phyloP scores from a whole-genome alignment of 2,113 vertebrate species.

The Leptodactylus fuscus region DNA sequence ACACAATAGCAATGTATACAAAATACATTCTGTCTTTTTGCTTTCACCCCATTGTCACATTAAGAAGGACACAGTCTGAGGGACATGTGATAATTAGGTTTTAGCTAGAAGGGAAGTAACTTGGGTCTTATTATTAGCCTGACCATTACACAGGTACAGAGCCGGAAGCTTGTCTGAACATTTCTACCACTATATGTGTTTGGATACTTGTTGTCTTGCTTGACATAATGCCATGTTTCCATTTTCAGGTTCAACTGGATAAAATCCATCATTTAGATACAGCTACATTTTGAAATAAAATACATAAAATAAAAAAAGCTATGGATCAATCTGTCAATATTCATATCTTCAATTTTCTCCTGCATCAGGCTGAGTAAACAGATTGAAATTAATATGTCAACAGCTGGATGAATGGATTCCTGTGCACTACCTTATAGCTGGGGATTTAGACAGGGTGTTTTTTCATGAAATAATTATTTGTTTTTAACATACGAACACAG shows the following conservation, averaged over 20 bases:
- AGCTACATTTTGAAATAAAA: slow-evolving; percentile 31
- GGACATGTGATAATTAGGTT: not conserved
- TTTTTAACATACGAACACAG: not conserved
- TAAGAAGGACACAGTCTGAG: not conserved
- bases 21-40: not conserved
- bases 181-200: not conserved
- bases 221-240: not conserved
- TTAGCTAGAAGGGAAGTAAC: not conserved
- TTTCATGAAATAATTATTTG: not conserved
- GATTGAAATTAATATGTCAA: slow-evolving; percentile 46
- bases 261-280: not conserved
- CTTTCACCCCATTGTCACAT: not conserved
- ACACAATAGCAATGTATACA: not conserved
- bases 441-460: not conserved
- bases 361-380: slow-evolving; percentile 37
- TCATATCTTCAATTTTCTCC: slow-evolving; percentile 42
- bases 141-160: not conserved
- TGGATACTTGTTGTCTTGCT: not conserved
- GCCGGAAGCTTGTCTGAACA: not conserved
- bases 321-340: slow-evolving; percentile 52
- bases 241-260: not conserved
- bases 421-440: not conserved
- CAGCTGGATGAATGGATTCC: slow-evolving; percentile 15
- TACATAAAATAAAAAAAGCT: slow-evolving; percentile 29
- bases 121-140: not conserved